These are phyloP conservation scores for Cranoglanis bouderius DNA, from an alignment of 2,113 vertebrate genomes.

Conservation along the genomic window DNA sequence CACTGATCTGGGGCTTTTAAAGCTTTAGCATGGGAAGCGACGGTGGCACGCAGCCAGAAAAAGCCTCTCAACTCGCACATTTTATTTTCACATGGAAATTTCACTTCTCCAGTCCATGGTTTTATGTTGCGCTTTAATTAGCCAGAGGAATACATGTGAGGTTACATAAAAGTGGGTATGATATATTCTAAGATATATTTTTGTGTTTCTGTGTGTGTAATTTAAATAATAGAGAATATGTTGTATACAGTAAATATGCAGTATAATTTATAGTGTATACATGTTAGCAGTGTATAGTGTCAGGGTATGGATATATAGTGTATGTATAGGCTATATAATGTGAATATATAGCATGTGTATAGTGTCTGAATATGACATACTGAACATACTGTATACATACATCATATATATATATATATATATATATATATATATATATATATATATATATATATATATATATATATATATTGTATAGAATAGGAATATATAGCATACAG, in stretches of 20 bases:
- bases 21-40: constrained; percentile 69
- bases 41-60: constrained; percentile 67
- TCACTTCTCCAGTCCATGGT: background rate
- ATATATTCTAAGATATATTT: background rate
- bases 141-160: background rate
- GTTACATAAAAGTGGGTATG: background rate
- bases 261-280: background rate
- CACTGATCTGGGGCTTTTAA: constrained; percentile 73
- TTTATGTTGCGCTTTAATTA: background rate
- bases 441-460: too few species aligned
- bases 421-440: too few species aligned
- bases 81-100: constrained; percentile 57
- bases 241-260: background rate
- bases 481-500: background rate
- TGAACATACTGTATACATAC: too few species aligned
- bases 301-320: too few species aligned
- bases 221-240: background rate
- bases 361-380: too few species aligned
- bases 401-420: too few species aligned
- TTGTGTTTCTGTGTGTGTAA: background rate
- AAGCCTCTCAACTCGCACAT: constrained; percentile 58
- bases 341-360: too few species aligned
- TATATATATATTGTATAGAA: background rate
- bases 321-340: too few species aligned
- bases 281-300: too few species aligned